phyloP scores from a whole-genome alignment of 2,888 invertebrate genomes.

The Apomyelois bistriatella region DNA sequence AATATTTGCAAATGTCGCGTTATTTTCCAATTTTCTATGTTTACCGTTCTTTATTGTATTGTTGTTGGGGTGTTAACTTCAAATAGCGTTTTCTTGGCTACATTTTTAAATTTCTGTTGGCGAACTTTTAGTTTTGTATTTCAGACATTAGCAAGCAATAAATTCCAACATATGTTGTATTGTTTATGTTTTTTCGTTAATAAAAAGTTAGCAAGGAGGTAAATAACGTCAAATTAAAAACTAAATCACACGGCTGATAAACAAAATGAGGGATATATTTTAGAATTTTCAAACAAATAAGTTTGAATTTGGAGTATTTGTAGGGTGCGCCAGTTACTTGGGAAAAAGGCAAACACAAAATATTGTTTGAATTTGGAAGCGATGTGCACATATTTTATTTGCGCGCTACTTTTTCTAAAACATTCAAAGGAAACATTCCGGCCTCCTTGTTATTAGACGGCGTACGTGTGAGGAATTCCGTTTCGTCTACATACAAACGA shows the following conservation, averaged over 20 bases:
- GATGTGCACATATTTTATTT: slow-evolving; percentile 4
- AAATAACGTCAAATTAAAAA: no score
- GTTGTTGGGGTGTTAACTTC: slow-evolving; percentile 10
- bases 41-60: slow-evolving; percentile 9
- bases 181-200: no score
- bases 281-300: neutral
- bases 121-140: neutral
- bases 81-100: slow-evolving; percentile 7
- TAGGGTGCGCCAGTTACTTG: neutral
- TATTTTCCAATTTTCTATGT: slow-evolving; percentile 12
- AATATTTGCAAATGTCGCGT: slow-evolving; percentile 12
- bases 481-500: slow-evolving; percentile 24
- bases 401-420: slow-evolving; percentile 15
- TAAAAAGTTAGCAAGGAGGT: no score
- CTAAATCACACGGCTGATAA: no score
- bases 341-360: neutral
- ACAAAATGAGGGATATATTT: no score
- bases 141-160: no score
- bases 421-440: slow-evolving; percentile 19
- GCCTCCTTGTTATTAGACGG: slow-evolving; percentile 22
- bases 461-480: slow-evolving; percentile 37
- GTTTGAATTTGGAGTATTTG: neutral
- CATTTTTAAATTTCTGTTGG: neutral
- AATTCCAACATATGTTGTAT: no score
- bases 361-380: slow-evolving; percentile 8